Evolutionary conservation across 2,888 invertebrate genomes (phyloP).

Genomic region (Oxystoma pomonae): DNA sequence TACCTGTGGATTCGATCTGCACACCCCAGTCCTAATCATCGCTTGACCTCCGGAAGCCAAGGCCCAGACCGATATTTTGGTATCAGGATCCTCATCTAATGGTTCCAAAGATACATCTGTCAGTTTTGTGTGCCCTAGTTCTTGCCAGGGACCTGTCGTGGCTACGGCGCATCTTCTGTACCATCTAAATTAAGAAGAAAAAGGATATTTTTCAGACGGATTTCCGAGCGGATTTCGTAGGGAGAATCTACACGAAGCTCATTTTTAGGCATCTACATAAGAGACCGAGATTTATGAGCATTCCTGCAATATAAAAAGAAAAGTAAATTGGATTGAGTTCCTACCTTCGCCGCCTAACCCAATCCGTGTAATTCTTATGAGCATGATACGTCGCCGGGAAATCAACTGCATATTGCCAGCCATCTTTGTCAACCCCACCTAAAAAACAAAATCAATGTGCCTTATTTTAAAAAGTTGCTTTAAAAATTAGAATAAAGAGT

Average conservation of each 20-base stretch:
- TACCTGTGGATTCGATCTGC: constrained; percentile 68
- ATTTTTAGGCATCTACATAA: too few relatives aligned
- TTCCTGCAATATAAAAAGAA: not conserved
- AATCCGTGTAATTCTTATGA: constrained; percentile 82
- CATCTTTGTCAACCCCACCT: constrained; percentile 78
- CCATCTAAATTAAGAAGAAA: constrained; percentile 29
- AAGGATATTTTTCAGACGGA: not conserved
- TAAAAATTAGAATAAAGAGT: too few relatives aligned
- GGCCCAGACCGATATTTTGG: constrained; percentile 70
- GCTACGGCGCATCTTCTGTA: constrained; percentile 67
- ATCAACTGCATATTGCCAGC: constrained; percentile 94
- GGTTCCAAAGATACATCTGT: constrained; percentile 65
- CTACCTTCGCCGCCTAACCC: constrained; percentile 59
- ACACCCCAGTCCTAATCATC: constrained; percentile 75
- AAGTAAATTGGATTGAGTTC: constrained; percentile 7
- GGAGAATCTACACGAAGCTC: not conserved
- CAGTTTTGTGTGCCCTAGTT: constrained; percentile 81
- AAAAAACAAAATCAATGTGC: not conserved
- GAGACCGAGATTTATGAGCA: too few relatives aligned
- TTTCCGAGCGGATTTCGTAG: not conserved
- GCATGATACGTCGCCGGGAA: constrained; percentile 85
- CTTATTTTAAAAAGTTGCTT: too few relatives aligned
- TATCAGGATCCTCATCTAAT: constrained; percentile 48
- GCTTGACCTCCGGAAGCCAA: constrained; percentile 84
- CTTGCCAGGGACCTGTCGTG: constrained; percentile 85